These are phyloP conservation scores for Ophonus ardosiacus DNA, from an alignment of 2,888 invertebrate species.

Conservation along the genomic window DNA sequence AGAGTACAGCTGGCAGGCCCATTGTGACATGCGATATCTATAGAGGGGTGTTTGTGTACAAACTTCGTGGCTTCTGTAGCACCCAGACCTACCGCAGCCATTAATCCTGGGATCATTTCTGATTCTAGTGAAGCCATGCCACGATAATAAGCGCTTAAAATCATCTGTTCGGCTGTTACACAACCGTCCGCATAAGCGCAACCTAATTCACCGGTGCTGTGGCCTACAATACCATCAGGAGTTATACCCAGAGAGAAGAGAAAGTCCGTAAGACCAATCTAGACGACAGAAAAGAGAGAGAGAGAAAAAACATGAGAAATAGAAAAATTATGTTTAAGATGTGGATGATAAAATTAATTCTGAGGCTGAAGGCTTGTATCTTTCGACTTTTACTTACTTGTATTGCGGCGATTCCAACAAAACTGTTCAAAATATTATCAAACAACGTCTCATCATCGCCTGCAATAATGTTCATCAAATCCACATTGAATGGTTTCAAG, in stretches of 20 bases:
- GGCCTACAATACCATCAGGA: conserved; percentile 88
- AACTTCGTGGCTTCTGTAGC: conserved; percentile 79
- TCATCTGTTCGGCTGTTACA: conserved; percentile 91
- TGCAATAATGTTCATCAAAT: conserved; percentile 81
- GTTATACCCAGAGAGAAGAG: conserved; percentile 79
- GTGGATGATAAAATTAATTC: not conserved
- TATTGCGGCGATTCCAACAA: conserved; percentile 85
- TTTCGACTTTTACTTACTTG: conserved; percentile 73
- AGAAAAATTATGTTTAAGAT: too few species aligned
- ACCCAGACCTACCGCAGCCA: conserved; percentile 90
- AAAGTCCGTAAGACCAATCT: conserved; percentile 83
- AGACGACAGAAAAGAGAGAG: not conserved
- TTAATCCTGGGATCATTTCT: conserved; percentile 85
- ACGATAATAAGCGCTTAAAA: conserved; percentile 89
- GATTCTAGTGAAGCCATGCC: conserved; percentile 86
- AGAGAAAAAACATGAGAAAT: too few species aligned
- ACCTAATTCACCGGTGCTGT: conserved; percentile 96
- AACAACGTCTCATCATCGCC: conserved; percentile 78
- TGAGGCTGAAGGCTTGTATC: not conserved
- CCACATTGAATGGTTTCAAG: conserved; percentile 80
- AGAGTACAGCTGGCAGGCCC: conserved; percentile 87
- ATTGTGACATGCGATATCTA: conserved; percentile 90
- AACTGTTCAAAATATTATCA: conserved; percentile 83
- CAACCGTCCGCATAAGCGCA: conserved; percentile 97
- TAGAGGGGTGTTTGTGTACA: conserved; percentile 79